These are phyloP conservation scores for Potamarius usumacintae DNA, from an alignment of 2,113 vertebrate species.

Conservation along the genomic window DNA sequence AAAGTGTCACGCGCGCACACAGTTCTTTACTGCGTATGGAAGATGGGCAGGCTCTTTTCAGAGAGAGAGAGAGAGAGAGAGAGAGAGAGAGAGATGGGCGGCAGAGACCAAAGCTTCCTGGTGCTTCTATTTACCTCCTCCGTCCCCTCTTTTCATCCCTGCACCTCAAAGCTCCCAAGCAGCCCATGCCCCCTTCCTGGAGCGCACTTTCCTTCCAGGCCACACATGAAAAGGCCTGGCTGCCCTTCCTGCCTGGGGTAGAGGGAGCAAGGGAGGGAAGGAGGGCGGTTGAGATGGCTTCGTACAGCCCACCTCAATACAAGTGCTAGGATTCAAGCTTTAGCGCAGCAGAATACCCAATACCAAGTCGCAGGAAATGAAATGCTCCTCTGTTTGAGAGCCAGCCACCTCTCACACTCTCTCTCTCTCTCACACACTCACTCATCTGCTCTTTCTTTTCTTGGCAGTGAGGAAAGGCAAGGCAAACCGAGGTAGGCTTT, in stretches of 20 bases:
- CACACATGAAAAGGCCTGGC: slow-evolving; percentile 80
- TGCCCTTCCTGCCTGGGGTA: slow-evolving; percentile 81
- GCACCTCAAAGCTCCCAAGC: slow-evolving; percentile 76
- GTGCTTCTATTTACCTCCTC: slow-evolving; percentile 79
- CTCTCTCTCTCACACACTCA: background rate
- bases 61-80: background rate
- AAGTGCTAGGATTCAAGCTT: slow-evolving; percentile 81
- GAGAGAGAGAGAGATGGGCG: background rate
- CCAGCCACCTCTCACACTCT: slow-evolving; percentile 49
- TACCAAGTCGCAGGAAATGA: slow-evolving; percentile 77
- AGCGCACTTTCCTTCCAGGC: slow-evolving; percentile 80
- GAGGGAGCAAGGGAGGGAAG: slow-evolving; percentile 61
- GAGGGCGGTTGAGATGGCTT: slow-evolving; percentile 70
- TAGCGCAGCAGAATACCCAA: slow-evolving; percentile 76
- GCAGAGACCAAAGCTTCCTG: slow-evolving; percentile 60
- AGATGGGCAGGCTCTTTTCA: slow-evolving; percentile 71
- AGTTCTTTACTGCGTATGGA: slow-evolving; percentile 64
- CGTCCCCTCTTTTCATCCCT: slow-evolving; percentile 75
- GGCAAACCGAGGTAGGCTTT: slow-evolving; percentile 63
- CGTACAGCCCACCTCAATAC: slow-evolving; percentile 70
- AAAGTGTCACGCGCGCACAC: slow-evolving; percentile 48
- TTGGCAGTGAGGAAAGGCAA: slow-evolving; percentile 53
- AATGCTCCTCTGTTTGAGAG: slow-evolving; percentile 79
- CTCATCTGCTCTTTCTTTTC: slow-evolving; percentile 41
- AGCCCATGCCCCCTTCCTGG: slow-evolving; percentile 80